Base-by-base conservation (phyloP, 2,797 vertebrate species). In the Mionectes olivaceus region DNA sequence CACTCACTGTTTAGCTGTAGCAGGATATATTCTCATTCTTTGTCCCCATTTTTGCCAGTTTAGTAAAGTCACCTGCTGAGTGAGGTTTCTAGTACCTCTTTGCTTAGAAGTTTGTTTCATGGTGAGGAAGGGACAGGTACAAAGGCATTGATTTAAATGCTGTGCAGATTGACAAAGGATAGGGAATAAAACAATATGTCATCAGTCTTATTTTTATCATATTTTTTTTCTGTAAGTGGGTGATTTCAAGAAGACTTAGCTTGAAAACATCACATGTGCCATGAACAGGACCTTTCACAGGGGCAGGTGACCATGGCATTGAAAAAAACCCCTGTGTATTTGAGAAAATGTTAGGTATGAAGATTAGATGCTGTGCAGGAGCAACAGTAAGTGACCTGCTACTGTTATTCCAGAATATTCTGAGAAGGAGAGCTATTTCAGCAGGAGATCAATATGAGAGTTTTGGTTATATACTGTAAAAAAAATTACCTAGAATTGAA, bases 381-480 rank as follows among this genome's bases (percentile, higher is more conserved):
- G 41, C 44, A 67, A 52, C 47, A 77, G 21, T 57, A 52, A 77
- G 70, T 95, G 85, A 84, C 67, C 81, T 93, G 79, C 50, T 30
- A 39, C 41, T 90, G 50, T 82, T 89, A 55, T 18, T 95, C 95
- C 47, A 87, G 81, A 81, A 47, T 1, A 2, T 61, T 71, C n/a
- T 56, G 63, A 83, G 25, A 89, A 52, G 59, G 37, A 74, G 60
- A 88, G 27, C 46, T 88, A 16, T 91, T 95, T 74, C 19, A 84
- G 35, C 27, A 47, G 65, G 63, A 89, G 76, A 96, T 92, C 61
- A 64, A 46, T 88, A 65, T 27, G 63, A 70, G n/a, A 32, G 37
- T 55, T 94, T 84, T 90, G n/a, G 70, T 84, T 90, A 49, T 83
- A 50, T 78, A 77, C n/a, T 76, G 35, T 63, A 43, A 56, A 83